Base-by-base conservation (phyloP, 2,113 vertebrate species). In the Nasalis larvatus region DNA sequence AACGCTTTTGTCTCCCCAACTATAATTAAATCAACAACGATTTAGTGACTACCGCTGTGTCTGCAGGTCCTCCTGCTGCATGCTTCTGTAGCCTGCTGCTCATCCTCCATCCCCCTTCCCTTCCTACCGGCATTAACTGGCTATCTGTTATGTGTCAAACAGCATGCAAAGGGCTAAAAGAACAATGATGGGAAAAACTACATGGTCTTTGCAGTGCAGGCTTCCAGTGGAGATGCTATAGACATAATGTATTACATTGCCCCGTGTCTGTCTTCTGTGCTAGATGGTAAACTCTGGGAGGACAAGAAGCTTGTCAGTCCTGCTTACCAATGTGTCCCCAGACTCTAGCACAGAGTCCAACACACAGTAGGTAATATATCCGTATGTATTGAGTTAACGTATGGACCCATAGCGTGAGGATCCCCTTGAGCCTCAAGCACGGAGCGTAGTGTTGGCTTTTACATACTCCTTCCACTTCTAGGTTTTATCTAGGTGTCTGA, bases 161-260 rank as follows among this genome's bases (percentile, higher is more conserved):
- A 21, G 82, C 35, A 6, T 17, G 32, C 80, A 40, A 27, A 66
- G 16, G 30, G 7, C 49, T 27, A 0, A 37, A 8, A 74, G 40
- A 69, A 23, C 21, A 74, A 27, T 0, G 8, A 20, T 0, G 11
- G 14, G 25, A 32, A 25, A 40, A 20, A 0, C 27, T 0, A 1
- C 9, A 2, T 10, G 21, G 32, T 27, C 78, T 18, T 40, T 18
- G 32, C 37, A 3, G 3, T 3, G 3, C 20, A 8, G 2, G 52
- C n/a, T 52, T n/a, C 54, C 86, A 27, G 3, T 8, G 56, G 40
- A 18, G 9, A 17, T 4, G 23, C 8, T 9, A 4, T 13, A 5
- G 5, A 18, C 21, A 0, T 2, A 12, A 6, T 1, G 1, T 6
- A 8, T 0, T 13, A 14, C 8, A 0, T 3, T 20, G 18, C 47